phyloP scores from a whole-genome alignment of 2,797 vertebrate species.

The Clamator glandarius region DNA sequence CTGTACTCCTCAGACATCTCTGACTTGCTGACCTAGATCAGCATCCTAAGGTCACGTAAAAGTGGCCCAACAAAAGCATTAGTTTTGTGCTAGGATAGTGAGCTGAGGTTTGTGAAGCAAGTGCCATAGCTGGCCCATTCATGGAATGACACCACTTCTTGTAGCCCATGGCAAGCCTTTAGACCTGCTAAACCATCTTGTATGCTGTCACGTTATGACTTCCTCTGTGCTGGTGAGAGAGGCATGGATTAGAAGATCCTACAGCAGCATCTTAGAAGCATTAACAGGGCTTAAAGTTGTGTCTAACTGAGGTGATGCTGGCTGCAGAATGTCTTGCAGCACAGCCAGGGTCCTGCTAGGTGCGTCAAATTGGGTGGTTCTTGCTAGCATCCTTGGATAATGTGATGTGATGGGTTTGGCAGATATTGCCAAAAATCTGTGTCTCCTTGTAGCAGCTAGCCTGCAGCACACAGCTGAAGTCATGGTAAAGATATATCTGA shows the following conservation, averaged over 20 bases:
- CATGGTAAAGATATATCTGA: neutral
- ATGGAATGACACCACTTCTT: neutral
- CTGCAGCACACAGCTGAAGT: neutral
- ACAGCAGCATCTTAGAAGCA: neutral
- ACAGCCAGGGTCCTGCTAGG: neutral
- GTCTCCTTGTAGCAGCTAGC: neutral
- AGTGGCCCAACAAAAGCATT: neutral
- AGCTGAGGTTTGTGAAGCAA: neutral
- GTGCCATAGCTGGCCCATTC: rapidly evolving
- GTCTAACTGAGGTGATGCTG: neutral
- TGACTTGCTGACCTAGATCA: neutral
- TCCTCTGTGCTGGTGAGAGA: neutral
- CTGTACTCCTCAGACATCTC: neutral
- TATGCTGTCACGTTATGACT: neutral
- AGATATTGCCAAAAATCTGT: neutral
- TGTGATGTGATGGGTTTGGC: neutral
- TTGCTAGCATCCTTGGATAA: neutral
- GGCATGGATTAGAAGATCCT: neutral
- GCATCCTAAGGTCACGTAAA: neutral
- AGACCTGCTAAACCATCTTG: neutral
- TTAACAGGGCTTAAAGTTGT: neutral
- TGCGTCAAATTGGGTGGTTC: neutral
- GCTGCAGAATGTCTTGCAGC: neutral
- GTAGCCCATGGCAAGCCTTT: neutral
- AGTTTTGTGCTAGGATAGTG: neutral